Base-by-base conservation (phyloP, 2,113 vertebrate species). In the Plectropomus leopardus region DNA sequence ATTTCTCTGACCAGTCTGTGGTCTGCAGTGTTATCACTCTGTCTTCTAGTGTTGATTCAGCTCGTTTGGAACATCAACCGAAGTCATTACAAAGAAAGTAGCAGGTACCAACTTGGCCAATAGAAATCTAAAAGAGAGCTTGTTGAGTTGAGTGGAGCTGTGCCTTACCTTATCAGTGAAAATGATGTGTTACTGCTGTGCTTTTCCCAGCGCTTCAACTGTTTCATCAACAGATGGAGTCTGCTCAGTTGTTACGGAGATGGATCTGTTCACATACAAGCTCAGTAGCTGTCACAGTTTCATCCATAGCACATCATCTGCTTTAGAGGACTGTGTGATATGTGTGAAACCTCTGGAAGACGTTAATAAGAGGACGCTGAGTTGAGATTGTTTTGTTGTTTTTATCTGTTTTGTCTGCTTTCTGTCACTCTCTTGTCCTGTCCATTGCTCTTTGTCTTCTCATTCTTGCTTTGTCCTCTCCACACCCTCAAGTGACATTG, bases 401-500 rank as follows among this genome's bases (percentile, higher is more conserved):
- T 16, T 21, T 40, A 7, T 65, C 21, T 69, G 16, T 72, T 40
- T 54, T 47, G 21, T 58, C 48, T 45, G 30, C 16, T 72, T 67
- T 77, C 68, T 57, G n/a, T n/a, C n/a, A n/a, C 42, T 61, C 14
- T 70, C n/a, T 15, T 47, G 32, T 34, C 23, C 11, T 23, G n/a
- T 34, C 48, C 9, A 17, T 13, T 26, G 4, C 23, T 50, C 24
- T 28, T 19, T 21, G 17, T 73, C 30, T 64, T 45, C 32, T 73
- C 19, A 68, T 23, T 51, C 61, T 53, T 17, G 8, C 74, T 74
- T 30, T 66, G 58, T 58, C 44, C 26, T 47, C 55, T 68, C 32
- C 32, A 58, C 30, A 2, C 34, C 59, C 66, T 70, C 51, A 19
- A 77, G 47, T 84, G 70, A 65, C 61, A 80, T 78, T 76, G 54